Percentiles rank a stretch among this genome's conserved stretches.
phyloP scores from a whole-genome alignment of 2,888 invertebrate genomes.

The Tenthredo scrophulariae region DNA sequence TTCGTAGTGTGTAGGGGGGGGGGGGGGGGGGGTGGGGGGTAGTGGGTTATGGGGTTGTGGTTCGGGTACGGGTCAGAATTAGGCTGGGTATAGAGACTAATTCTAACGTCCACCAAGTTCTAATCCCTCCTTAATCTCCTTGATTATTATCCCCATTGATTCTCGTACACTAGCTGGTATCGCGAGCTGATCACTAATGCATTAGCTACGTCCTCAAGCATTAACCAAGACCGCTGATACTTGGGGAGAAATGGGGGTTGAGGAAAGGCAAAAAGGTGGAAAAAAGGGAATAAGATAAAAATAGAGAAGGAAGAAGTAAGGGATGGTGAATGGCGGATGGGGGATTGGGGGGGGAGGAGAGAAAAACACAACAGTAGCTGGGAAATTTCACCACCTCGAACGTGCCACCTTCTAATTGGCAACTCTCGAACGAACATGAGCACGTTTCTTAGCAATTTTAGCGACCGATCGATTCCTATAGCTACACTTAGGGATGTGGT shows the following conservation, averaged over 20 bases:
- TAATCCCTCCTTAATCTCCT: conserved; percentile 48
- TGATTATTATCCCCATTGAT: conserved; percentile 52
- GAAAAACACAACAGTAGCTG: conserved; percentile 18
- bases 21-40: background rate
- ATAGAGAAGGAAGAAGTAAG: background rate
- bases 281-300: background rate
- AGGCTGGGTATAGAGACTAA: conserved; percentile 40
- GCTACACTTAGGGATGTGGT: too few relatives aligned
- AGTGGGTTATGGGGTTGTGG: conserved; percentile 3
- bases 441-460: conserved; percentile 37
- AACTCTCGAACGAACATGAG: conserved; percentile 35
- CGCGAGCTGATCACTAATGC: conserved; percentile 46
- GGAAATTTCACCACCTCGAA: conserved; percentile 25
- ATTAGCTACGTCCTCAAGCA: conserved; percentile 46
- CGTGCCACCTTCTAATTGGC: conserved; percentile 50
- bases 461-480: conserved; percentile 1
- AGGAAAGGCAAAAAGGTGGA: background rate
- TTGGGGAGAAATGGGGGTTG: background rate
- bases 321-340: background rate
- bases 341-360: background rate
- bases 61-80: conserved; percentile 26
- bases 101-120: conserved; percentile 49
- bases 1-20: background rate
- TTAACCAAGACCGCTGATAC: conserved; percentile 34
- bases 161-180: conserved; percentile 21